Evolutionary conservation across 2,888 invertebrate species (phyloP).

Genomic region (Drosophila subsilvestris): DNA sequence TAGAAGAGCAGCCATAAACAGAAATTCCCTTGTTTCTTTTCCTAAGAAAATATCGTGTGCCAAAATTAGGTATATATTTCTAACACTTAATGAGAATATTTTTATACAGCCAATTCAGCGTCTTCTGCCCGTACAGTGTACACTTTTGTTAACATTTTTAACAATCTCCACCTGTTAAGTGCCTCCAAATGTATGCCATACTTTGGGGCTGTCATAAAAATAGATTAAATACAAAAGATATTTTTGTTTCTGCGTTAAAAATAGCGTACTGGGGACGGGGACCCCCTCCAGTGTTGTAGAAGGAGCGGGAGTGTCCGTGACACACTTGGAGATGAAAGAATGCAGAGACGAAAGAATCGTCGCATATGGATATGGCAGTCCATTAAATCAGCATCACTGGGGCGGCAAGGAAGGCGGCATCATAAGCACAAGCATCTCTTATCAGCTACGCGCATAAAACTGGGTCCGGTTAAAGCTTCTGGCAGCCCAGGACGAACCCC

Average conservation of each 20-base stretch:
- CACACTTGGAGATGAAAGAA: conserved; percentile 29
- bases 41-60: no score
- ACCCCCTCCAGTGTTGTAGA: conserved; percentile 2
- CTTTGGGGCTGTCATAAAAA: conserved; percentile 34
- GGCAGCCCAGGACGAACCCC: conserved; percentile 28
- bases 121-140: background rate
- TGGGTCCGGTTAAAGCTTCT: conserved; percentile 74
- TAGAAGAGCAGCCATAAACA: no score
- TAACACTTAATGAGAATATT: no score
- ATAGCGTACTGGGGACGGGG: conserved; percentile 16
- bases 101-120: no score
- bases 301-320: conserved; percentile 31
- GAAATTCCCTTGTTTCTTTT: no score
- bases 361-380: background rate
- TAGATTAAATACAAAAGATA: conserved; percentile 15
- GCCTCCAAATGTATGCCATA: conserved; percentile 20
- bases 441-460: conserved; percentile 55
- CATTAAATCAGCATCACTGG: conserved; percentile 51
- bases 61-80: no score
- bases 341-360: background rate
- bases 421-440: conserved; percentile 32
- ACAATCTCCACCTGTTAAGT: conserved; percentile 30
- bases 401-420: conserved; percentile 14
- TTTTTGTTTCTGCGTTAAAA: conserved; percentile 32
- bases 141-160: background rate